Percentiles rank a stretch among this genome's conserved stretches.
phyloP scores from a whole-genome alignment of 2,797 vertebrate species.

The Parauchenoglanis ngamensis region DNA sequence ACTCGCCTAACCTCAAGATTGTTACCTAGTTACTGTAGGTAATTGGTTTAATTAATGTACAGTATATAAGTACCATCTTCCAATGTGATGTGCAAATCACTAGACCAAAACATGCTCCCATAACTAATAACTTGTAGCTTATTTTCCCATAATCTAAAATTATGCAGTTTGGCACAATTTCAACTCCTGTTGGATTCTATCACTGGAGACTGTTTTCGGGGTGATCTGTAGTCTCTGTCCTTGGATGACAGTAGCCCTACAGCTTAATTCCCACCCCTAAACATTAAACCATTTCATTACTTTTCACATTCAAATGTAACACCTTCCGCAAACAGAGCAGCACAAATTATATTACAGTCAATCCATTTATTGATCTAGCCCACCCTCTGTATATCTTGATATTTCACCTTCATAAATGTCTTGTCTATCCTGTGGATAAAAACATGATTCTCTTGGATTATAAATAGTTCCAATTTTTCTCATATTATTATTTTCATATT shows the following conservation, averaged over 20 bases:
- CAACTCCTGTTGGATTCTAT: not conserved
- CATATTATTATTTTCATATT: not conserved
- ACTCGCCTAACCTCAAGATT: not conserved
- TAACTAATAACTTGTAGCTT: not conserved
- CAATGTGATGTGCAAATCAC: not conserved
- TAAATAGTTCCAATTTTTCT: not conserved
- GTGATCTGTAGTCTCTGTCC: not conserved
- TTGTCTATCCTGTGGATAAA: not conserved
- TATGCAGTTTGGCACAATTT: not conserved
- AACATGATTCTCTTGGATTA: not conserved
- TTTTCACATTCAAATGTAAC: no score
- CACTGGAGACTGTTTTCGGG: not conserved
- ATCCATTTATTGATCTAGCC: not conserved
- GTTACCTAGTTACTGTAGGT: not conserved
- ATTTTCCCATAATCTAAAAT: not conserved
- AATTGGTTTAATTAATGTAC: not conserved
- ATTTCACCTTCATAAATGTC: not conserved
- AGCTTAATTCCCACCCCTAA: not conserved
- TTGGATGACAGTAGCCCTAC: not conserved
- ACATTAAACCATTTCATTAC: not conserved
- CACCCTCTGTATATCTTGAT: not conserved
- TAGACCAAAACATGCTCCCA: not conserved
- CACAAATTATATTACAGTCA: not conserved
- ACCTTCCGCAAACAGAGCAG: not conserved
- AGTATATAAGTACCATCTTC: not conserved